A percentile compares a stretch with the other conserved stretches of the same genome.
Conservation (phyloP, 2,888 invertebrate genomes). For the Schrankia costaestrigalis region DNA sequence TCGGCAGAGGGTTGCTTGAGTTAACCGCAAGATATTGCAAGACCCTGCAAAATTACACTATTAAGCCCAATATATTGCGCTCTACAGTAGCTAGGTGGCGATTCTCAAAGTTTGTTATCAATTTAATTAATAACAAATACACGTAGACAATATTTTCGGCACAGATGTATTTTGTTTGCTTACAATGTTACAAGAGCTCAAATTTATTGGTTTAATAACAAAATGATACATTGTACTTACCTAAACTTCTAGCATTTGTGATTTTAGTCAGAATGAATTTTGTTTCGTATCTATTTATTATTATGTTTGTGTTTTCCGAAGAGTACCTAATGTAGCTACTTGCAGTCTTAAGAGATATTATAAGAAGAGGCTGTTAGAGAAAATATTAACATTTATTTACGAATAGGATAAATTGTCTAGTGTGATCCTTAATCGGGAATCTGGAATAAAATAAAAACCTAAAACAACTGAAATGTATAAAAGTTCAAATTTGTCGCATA, state of each 20-base stretch:
- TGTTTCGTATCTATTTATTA: no score
- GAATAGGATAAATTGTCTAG: no score
- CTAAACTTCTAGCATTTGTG: no score
- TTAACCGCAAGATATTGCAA: constrained; percentile 58
- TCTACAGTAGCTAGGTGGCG: constrained; percentile 38
- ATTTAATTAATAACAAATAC: constrained; percentile 42
- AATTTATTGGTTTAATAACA: constrained; percentile 3
- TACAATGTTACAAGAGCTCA: no score
- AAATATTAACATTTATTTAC: no score
- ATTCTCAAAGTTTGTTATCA: constrained; percentile 43
- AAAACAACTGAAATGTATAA: background rate
- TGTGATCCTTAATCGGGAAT: no score
- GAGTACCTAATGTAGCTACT: no score
- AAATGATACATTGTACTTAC: no score
- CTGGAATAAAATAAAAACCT: background rate
- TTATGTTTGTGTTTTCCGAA: no score
- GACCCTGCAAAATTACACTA: constrained; percentile 59
- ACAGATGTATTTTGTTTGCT: constrained; percentile 2
- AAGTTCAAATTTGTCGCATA: background rate
- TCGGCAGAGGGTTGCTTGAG: constrained; percentile 38
- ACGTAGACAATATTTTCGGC: constrained; percentile 3
- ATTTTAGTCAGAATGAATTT: no score
- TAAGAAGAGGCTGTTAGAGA: no score
- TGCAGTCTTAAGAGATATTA: no score
- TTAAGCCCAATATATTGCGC: constrained; percentile 57